Evolutionary conservation across 2,113 vertebrate species (phyloP).

Genomic region (Pundamilia nyererei): DNA sequence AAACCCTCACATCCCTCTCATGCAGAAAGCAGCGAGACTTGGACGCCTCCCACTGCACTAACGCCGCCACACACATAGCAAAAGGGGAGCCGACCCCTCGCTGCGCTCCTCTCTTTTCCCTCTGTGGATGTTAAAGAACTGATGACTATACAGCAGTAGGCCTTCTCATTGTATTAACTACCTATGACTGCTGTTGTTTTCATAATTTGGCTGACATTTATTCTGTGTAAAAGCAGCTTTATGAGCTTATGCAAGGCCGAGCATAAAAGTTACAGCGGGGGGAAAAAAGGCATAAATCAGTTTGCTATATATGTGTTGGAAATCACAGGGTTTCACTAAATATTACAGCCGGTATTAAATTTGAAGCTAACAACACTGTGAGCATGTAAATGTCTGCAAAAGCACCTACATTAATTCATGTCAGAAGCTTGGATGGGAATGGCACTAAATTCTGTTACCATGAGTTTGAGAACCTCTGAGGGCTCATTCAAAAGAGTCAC

Average conservation of each 20-base stretch:
- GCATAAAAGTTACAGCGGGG: slow-evolving; percentile 15
- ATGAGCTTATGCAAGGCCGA: slow-evolving; percentile 22
- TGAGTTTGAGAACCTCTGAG: neutral
- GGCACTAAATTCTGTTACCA: neutral
- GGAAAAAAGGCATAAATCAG: slow-evolving; percentile 26
- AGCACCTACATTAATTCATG: neutral
- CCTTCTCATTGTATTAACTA: slow-evolving; percentile 41
- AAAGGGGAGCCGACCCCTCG: slow-evolving; percentile 3
- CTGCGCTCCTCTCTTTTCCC: neutral
- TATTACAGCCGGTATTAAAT: slow-evolving; percentile 19
- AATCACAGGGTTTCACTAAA: slow-evolving; percentile 14
- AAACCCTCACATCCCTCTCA: neutral
- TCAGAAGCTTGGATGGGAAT: neutral
- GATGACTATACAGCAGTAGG: slow-evolving; percentile 34
- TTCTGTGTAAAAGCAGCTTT: slow-evolving; percentile 42
- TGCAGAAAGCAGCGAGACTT: slow-evolving; percentile 24
- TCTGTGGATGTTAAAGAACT: slow-evolving; percentile 39
- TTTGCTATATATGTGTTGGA: neutral
- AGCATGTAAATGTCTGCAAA: slow-evolving; percentile 28
- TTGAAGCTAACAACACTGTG: neutral
- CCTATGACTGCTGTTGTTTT: slow-evolving; percentile 42
- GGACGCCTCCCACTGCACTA: slow-evolving; percentile 9
- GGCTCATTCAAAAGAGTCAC: neutral
- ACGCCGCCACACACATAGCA: slow-evolving; percentile 52
- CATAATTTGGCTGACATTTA: slow-evolving; percentile 51